A percentile compares a stretch with the other conserved stretches of the same genome.
Conservation (phyloP, 2,888 invertebrate genomes). For the Lasius platythorax region DNA sequence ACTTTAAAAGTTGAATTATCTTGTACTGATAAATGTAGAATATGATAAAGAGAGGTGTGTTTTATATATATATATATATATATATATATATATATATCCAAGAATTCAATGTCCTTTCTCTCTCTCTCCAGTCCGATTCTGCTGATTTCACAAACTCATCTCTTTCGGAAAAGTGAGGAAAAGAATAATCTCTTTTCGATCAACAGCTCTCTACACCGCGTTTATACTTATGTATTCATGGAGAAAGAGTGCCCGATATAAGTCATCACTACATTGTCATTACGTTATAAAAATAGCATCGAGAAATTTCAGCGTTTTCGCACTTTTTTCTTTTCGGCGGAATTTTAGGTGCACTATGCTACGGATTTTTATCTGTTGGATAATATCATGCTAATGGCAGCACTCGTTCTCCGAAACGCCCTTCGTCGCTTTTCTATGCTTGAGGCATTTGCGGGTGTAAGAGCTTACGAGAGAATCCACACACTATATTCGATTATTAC, state of each 20-base stretch:
- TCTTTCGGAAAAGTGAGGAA: conserved; percentile 23
- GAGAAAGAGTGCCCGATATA: conserved; percentile 72
- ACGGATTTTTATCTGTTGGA: conserved; percentile 27
- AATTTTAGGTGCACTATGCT: conserved; percentile 28
- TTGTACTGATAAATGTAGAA: neutral
- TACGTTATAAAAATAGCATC: conserved; percentile 76
- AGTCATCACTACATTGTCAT: conserved; percentile 56
- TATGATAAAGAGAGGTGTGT: neutral
- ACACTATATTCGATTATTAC: conserved; percentile 62
- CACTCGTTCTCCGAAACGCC: conserved; percentile 72
- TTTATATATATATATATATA: neutral
- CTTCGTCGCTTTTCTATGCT: conserved; percentile 13
- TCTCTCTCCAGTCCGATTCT: conserved; percentile 28
- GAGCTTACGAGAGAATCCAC: conserved; percentile 54
- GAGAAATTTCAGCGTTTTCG: conserved; percentile 52
- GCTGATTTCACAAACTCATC: conserved; percentile 23
- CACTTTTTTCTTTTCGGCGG: conserved; percentile 20
- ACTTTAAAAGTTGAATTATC: neutral
- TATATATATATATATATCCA: neutral
- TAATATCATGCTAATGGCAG: conserved; percentile 42
- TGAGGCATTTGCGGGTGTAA: conserved; percentile 60
- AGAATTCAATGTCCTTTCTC: neutral
- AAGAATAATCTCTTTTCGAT: conserved; percentile 34
- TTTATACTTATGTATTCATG: conserved; percentile 44
- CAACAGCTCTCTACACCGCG: conserved; percentile 19